Conservation (phyloP, 2,797 vertebrate species). For the Huso huso region DNA sequence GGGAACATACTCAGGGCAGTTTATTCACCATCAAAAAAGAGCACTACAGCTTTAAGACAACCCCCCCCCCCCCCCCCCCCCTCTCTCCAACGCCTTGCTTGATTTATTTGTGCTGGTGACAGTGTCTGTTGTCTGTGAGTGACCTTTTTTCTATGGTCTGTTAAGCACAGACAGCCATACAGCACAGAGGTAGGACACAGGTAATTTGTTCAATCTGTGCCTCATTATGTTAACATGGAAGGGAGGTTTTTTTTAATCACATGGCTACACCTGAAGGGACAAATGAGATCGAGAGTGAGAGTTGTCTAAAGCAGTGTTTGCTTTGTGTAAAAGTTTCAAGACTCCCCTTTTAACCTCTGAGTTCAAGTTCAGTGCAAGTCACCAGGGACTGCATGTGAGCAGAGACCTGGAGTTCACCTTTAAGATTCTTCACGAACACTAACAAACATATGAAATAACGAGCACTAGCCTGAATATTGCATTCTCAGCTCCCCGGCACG, state of each 20-base stretch:
- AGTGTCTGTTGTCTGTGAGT: too few relatives aligned
- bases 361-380: background rate
- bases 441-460: too few relatives aligned
- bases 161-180: background rate
- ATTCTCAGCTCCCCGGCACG: too few relatives aligned
- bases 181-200: background rate
- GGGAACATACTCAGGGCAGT: background rate
- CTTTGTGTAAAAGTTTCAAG: background rate
- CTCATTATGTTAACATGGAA: constrained; percentile 17
- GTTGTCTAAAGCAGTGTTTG: background rate
- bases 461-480: too few relatives aligned
- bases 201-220: constrained; percentile 14
- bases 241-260: constrained; percentile 10
- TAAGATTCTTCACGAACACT: too few relatives aligned
- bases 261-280: constrained; percentile 10
- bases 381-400: too few relatives aligned
- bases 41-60: background rate
- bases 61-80: background rate
- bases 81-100: background rate
- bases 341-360: background rate
- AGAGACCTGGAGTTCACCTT: too few relatives aligned
- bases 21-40: background rate
- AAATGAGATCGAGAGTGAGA: background rate
- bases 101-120: background rate
- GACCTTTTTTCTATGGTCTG: background rate